These are phyloP conservation scores for Hypothenemus hampei DNA, from an alignment of 1,140 invertebrate species.

Conservation along the genomic window DNA sequence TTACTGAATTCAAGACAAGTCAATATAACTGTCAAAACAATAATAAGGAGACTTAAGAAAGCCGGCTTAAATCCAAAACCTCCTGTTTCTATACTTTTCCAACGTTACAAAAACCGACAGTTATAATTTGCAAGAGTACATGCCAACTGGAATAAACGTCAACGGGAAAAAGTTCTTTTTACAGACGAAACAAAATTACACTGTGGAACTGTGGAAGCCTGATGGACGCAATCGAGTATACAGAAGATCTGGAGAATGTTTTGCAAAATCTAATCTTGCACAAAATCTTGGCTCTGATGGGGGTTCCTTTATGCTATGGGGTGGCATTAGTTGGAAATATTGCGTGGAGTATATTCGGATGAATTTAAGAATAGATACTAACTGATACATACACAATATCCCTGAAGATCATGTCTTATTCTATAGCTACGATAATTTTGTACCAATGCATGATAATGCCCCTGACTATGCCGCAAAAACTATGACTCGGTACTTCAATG, in stretches of 20 bases:
- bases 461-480: too few species aligned
- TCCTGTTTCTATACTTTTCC: too few species aligned
- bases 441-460: constrained; percentile 5
- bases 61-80: not conserved
- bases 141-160: too few species aligned
- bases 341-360: constrained; percentile 14
- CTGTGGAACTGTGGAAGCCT: constrained; percentile 12
- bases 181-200: not conserved
- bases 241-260: constrained; percentile 16
- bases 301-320: constrained; percentile 41
- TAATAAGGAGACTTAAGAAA: not conserved
- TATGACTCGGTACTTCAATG: constrained; percentile 5
- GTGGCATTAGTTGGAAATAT: constrained; percentile 29
- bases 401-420: not conserved
- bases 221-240: constrained; percentile 13
- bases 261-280: constrained; percentile 30
- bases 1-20: not conserved
- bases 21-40: not conserved
- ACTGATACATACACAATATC: constrained; percentile 11
- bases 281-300: constrained; percentile 35
- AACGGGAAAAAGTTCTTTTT: constrained; percentile 2
- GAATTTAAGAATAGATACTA: constrained; percentile 22
- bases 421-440: not conserved
- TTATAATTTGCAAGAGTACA: not conserved
- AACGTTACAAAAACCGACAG: not conserved